These are phyloP conservation scores for Psittacus erithacus DNA, from an alignment of 2,113 vertebrate genomes.

Conservation along the genomic window DNA sequence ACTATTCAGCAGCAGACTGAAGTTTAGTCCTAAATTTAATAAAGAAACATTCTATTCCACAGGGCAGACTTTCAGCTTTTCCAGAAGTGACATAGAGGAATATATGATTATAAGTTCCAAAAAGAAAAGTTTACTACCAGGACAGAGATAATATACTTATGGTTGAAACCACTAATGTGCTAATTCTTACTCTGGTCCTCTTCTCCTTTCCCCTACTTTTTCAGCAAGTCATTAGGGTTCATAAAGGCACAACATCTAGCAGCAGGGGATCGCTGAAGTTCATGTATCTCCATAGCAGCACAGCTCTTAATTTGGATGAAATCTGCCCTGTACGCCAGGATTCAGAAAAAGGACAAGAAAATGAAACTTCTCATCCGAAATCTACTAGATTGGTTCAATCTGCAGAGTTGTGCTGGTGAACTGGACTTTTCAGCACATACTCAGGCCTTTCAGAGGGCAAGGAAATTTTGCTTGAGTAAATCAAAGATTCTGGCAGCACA, in stretches of 20 bases:
- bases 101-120: not conserved
- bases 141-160: not conserved
- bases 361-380: not conserved
- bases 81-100: not conserved
- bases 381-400: not conserved
- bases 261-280: accelerated
- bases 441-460: not conserved
- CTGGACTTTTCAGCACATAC: not conserved
- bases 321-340: accelerated
- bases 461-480: not conserved
- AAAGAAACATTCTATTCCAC: not conserved
- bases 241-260: not conserved
- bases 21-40: not conserved
- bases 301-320: accelerated
- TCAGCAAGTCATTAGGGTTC: not conserved
- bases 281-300: not conserved
- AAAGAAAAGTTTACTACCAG: not conserved
- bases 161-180: not conserved
- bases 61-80: not conserved
- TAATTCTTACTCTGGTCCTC: not conserved
- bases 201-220: not conserved
- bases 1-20: not conserved
- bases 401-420: not conserved
- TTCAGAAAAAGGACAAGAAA: not conserved
- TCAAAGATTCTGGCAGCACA: accelerated